These are phyloP conservation scores for Chelonoidis abingdonii DNA, from an alignment of 2,113 vertebrate genomes.

Conservation along the genomic window DNA sequence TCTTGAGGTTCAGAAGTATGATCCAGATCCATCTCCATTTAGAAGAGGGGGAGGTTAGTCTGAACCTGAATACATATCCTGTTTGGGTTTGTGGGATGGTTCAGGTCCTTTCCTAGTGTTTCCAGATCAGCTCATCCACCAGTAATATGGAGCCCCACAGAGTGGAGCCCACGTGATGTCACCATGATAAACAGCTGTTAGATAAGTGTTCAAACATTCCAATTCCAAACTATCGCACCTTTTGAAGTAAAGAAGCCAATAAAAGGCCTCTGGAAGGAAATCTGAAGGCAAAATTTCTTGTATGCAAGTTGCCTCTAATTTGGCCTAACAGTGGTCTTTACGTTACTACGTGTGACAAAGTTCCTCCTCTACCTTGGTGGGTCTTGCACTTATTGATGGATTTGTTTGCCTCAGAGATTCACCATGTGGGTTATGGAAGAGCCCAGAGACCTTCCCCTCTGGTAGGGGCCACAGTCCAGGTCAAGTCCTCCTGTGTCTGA, in stretches of 20 bases:
- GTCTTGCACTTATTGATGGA: no score
- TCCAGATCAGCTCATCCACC: background rate
- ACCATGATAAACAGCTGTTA: background rate
- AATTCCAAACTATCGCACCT: background rate
- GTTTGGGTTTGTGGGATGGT: fast-evolving
- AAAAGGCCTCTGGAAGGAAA: background rate
- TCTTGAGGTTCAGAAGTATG: background rate
- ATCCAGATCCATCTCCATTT: fast-evolving
- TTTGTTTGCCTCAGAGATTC: no score
- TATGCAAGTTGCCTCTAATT: background rate
- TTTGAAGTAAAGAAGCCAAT: background rate
- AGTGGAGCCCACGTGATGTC: background rate
- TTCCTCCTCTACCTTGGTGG: no score
- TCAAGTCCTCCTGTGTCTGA: no score
- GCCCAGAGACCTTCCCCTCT: no score
- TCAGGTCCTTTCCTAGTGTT: background rate
- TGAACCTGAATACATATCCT: background rate
- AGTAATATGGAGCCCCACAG: background rate
- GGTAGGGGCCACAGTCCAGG: no score
- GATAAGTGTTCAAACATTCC: background rate
- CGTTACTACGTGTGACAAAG: background rate
- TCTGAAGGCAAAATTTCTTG: background rate
- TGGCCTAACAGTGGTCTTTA: background rate
- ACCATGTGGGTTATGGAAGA: no score
- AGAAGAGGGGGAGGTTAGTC: background rate